Conservation (phyloP, 2,113 vertebrate genomes). For the Rhabdornis inornatus region DNA sequence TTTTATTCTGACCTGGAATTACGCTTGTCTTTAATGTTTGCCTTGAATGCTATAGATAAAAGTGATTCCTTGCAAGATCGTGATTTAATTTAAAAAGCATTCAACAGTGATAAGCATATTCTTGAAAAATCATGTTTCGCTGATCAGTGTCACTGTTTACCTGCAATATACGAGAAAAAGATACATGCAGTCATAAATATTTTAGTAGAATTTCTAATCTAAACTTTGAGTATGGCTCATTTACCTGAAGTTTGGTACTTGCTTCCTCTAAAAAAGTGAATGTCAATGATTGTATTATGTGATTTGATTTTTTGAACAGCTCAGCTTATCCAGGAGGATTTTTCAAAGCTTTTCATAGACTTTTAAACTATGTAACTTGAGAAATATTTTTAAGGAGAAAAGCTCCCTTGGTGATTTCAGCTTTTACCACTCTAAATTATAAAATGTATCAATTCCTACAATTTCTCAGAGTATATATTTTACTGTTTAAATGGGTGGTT, state of each 20-base stretch:
- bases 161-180: background rate
- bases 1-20: background rate
- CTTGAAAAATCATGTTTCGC: background rate
- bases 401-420: background rate
- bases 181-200: background rate
- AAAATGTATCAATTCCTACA: constrained; percentile 6
- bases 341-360: background rate
- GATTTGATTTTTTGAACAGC: background rate
- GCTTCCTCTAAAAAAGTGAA: background rate
- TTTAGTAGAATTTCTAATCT: background rate
- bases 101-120: background rate
- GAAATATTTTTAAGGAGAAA: background rate
- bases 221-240: background rate
- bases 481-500: constrained; percentile 5
- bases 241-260: background rate
- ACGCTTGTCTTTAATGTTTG: background rate
- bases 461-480: background rate
- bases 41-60: background rate
- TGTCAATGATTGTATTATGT: background rate
- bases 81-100: background rate
- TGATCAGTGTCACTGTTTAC: background rate
- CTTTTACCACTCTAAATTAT: constrained; percentile 33
- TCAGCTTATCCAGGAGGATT: background rate
- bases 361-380: background rate
- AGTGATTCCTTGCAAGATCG: background rate